These are phyloP conservation scores for Pituophis catenifer DNA, from an alignment of 2,113 vertebrate genomes.

Conservation along the genomic window DNA sequence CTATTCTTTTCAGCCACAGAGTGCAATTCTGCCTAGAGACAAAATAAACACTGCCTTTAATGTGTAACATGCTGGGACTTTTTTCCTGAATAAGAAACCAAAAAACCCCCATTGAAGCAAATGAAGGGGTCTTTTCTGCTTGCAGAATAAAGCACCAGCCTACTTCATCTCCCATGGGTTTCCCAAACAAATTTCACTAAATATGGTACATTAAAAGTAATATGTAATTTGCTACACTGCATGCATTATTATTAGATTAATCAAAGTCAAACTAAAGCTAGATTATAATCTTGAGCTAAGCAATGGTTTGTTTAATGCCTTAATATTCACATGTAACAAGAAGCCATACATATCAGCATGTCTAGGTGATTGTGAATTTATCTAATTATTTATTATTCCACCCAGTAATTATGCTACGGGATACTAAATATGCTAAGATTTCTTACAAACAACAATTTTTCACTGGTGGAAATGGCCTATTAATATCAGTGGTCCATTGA, in stretches of 20 bases:
- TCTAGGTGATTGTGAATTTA: not conserved
- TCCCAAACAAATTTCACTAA: not conserved
- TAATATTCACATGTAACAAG: not conserved
- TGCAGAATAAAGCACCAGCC: not conserved
- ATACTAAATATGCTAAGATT: not conserved
- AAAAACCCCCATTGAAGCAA: not conserved
- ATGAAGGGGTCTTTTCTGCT: not conserved
- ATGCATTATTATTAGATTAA: constrained; percentile 10
- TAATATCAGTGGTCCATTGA: not conserved
- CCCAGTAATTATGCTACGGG: not conserved
- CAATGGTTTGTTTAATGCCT: not conserved
- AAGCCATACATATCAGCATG: not conserved
- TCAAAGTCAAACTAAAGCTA: not conserved
- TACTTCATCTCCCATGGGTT: not conserved
- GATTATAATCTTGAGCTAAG: not conserved
- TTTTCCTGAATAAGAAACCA: not conserved
- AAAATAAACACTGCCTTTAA: not conserved
- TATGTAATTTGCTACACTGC: not conserved
- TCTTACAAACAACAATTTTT: not conserved
- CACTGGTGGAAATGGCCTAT: not conserved
- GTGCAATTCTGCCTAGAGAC: not conserved
- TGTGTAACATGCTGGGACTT: not conserved
- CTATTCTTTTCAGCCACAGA: constrained; percentile 17
- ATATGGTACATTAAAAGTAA: not conserved
- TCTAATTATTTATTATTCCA: not conserved